Evolutionary conservation across 2,797 vertebrate species (phyloP).

Genomic region (Oryzias sinensis): DNA sequence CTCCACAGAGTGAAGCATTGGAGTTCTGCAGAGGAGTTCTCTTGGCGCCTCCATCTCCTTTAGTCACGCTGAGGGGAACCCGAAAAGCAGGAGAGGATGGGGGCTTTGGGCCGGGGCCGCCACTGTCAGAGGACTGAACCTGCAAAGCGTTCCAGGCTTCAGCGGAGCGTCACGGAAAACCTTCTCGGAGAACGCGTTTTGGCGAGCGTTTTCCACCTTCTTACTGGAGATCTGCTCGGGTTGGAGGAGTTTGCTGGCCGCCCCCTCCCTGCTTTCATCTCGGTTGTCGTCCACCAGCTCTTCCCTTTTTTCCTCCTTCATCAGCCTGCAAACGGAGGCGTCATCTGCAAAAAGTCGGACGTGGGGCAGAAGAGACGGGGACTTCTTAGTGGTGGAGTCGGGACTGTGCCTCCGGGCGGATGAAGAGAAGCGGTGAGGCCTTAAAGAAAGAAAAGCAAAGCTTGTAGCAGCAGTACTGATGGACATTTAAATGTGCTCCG

Average conservation of each 20-base stretch:
- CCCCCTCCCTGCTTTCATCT: slow-evolving; percentile 40
- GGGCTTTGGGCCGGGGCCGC: background rate
- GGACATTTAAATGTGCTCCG: background rate
- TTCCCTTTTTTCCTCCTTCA: slow-evolving; percentile 74
- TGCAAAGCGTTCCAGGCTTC: slow-evolving; percentile 1
- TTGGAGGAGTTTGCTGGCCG: background rate
- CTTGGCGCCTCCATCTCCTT: background rate
- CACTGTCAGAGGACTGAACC: slow-evolving; percentile 7
- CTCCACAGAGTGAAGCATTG: slow-evolving; percentile 50
- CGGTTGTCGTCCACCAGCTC: slow-evolving; percentile 57
- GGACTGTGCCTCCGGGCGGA: slow-evolving; percentile 64
- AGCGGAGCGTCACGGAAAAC: too few relatives aligned
- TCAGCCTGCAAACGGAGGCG: slow-evolving; percentile 51
- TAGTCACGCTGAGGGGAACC: slow-evolving; percentile 31
- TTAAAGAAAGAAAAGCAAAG: slow-evolving; percentile 20
- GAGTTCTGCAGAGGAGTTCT: slow-evolving; percentile 49
- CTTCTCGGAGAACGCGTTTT: too few relatives aligned
- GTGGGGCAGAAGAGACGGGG: slow-evolving; percentile 74
- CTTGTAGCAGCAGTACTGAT: background rate
- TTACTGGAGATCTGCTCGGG: background rate
- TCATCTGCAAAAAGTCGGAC: slow-evolving; percentile 53
- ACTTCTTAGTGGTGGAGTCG: slow-evolving; percentile 62
- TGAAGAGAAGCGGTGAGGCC: slow-evolving; percentile 39
- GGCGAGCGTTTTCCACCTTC: too few relatives aligned
- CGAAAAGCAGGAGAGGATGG: slow-evolving; percentile 44